Evolutionary conservation across 2,797 vertebrate species (phyloP).

Genomic region (Myotis pilosus): DNA sequence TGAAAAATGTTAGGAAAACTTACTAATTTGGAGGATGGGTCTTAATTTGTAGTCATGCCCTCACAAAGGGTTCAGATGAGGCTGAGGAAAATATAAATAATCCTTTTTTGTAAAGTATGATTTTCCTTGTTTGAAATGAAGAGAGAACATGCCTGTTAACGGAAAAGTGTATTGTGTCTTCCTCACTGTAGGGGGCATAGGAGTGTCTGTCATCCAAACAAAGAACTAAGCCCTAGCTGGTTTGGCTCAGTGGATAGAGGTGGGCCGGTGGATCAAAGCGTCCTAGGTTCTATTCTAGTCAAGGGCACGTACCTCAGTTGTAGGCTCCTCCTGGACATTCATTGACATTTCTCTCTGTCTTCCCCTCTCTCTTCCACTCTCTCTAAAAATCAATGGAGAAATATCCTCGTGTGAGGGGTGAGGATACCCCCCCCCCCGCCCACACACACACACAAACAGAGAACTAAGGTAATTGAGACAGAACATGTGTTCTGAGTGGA

Average conservation of each 20-base stretch:
- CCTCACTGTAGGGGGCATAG: not conserved
- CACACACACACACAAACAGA: rapidly evolving
- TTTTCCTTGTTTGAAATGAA: not conserved
- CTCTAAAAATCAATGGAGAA: too few species aligned
- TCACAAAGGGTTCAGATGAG: not conserved
- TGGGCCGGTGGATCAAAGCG: too few species aligned
- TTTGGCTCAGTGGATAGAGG: too few species aligned
- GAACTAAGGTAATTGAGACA: not conserved
- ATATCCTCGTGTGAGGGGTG: too few species aligned
- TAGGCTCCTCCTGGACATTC: too few species aligned
- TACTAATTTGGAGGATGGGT: not conserved
- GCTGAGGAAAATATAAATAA: not conserved
- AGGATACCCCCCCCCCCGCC: too few species aligned
- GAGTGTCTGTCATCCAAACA: too few species aligned
- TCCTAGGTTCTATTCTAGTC: too few species aligned
- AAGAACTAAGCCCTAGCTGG: not conserved
- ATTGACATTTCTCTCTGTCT: too few species aligned
- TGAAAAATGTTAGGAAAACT: not conserved
- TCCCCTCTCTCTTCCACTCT: too few species aligned
- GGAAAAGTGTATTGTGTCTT: not conserved
- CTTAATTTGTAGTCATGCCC: not conserved
- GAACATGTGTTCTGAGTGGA: not conserved
- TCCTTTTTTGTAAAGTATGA: not conserved
- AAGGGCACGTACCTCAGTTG: too few species aligned
- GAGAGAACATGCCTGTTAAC: not conserved